Conservation (phyloP, 2,888 invertebrate species). For the Drosophila suboccidentalis region DNA sequence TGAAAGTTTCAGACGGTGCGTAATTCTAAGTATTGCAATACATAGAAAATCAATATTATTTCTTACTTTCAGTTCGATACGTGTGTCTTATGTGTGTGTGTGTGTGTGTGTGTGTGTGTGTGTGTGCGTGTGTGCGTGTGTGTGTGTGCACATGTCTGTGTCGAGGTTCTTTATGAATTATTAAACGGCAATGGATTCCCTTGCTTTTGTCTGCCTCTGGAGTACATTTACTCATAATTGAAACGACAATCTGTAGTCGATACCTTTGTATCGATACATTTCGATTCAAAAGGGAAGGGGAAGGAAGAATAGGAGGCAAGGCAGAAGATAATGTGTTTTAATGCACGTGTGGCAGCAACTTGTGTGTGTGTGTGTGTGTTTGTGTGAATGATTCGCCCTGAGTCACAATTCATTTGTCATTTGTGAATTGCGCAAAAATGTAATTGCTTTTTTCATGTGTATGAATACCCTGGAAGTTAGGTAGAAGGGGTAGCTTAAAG, state of each 20-base stretch:
- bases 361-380: too few species aligned
- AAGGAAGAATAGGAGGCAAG: too few species aligned
- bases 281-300: neutral
- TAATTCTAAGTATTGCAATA: conserved; percentile 43
- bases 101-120: neutral
- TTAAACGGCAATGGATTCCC: conserved; percentile 49
- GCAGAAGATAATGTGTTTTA: neutral
- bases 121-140: neutral
- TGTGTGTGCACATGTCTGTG: conserved; percentile 3
- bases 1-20: conserved; percentile 36
- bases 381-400: conserved; percentile 12
- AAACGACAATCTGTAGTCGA: conserved; percentile 40
- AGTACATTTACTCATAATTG: conserved; percentile 56
- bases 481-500: neutral
- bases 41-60: conserved; percentile 71
- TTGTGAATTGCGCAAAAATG: conserved; percentile 17
- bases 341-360: conserved; percentile 14
- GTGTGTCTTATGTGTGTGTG: neutral
- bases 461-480: neutral
- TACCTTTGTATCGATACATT: conserved; percentile 35
- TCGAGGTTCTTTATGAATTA: conserved; percentile 50
- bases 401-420: conserved; percentile 28
- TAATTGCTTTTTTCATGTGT: conserved; percentile 11
- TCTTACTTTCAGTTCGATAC: conserved; percentile 30
- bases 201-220: conserved; percentile 29